A percentile compares a stretch with the other conserved stretches of the same genome.
These are phyloP conservation scores for Mesorhabditis belari DNA, from an alignment of 2,888 invertebrate genomes.

Conservation along the genomic window DNA sequence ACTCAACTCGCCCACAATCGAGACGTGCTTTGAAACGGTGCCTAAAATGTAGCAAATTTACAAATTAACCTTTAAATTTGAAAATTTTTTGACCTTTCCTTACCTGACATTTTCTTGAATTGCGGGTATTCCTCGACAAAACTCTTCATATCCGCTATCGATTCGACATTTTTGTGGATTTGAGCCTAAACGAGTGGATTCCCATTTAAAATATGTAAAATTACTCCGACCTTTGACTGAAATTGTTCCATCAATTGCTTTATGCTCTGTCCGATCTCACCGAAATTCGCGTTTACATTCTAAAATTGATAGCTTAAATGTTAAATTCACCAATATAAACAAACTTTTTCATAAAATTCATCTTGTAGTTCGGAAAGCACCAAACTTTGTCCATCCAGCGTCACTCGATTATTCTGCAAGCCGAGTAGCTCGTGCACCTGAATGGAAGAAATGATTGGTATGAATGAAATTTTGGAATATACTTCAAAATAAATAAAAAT, in stretches of 20 bases:
- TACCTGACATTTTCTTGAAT: conserved; percentile 69
- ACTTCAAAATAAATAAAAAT: background rate
- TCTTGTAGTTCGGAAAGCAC: conserved; percentile 91
- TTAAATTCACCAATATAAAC: background rate
- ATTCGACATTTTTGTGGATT: conserved; percentile 80
- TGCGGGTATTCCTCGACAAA: conserved; percentile 89
- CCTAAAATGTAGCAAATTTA: conserved; percentile 30
- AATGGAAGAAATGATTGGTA: background rate
- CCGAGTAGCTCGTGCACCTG: conserved; percentile 80
- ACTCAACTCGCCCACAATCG: conserved; percentile 89
- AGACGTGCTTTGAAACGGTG: conserved; percentile 93
- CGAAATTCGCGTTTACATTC: conserved; percentile 92
- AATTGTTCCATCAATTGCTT: conserved; percentile 95
- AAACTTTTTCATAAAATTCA: conserved; percentile 83
- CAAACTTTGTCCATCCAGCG: conserved; percentile 77
- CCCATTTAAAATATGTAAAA: no score
- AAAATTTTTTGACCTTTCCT: no score
- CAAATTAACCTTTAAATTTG: no score
- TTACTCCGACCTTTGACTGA: conserved; percentile 70
- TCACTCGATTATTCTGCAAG: conserved; percentile 87
- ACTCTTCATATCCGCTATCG: conserved; percentile 91
- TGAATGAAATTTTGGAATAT: background rate
- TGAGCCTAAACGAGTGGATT: conserved; percentile 66
- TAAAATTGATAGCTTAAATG: conserved; percentile 52
- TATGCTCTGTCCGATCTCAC: conserved; percentile 94